These are phyloP conservation scores for Paraplagusia blochii DNA, from an alignment of 2,113 vertebrate species.

Conservation along the genomic window DNA sequence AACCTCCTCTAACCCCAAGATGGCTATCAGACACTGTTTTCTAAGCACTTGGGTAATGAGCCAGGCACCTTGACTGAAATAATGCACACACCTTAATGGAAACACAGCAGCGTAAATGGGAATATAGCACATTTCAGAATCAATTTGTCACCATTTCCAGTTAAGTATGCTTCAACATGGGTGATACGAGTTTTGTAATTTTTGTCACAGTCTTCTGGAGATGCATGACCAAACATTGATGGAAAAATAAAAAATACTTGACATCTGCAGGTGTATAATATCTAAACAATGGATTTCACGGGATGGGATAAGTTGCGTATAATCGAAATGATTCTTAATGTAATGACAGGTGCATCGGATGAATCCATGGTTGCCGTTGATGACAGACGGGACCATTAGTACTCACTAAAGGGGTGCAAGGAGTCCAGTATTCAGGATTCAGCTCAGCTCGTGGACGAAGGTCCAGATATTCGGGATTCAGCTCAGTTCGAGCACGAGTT, in stretches of 20 bases:
- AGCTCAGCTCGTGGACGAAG: slow-evolving; percentile 79
- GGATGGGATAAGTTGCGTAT: slow-evolving; percentile 24
- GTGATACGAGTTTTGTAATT: no score
- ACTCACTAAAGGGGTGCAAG: slow-evolving; percentile 84
- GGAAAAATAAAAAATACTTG: background rate
- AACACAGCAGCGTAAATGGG: no score
- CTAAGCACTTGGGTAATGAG: slow-evolving; percentile 68
- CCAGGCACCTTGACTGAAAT: slow-evolving; percentile 68
- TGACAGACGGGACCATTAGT: slow-evolving; percentile 56
- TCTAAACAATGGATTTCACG: slow-evolving; percentile 14
- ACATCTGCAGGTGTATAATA: slow-evolving; percentile 6
- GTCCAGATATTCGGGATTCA: slow-evolving; percentile 83
- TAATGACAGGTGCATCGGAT: slow-evolving; percentile 24
- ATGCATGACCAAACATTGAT: slow-evolving; percentile 18
- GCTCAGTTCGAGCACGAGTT: slow-evolving; percentile 80
- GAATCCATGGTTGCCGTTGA: slow-evolving; percentile 32
- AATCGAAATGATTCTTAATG: slow-evolving; percentile 16
- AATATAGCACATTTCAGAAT: no score
- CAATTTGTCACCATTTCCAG: slow-evolving; percentile 53
- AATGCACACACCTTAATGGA: slow-evolving; percentile 25
- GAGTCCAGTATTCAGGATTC: slow-evolving; percentile 83
- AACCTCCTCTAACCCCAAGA: slow-evolving; percentile 47
- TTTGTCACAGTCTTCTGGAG: slow-evolving; percentile 11
- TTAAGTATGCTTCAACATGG: slow-evolving; percentile 30
- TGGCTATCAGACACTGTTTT: slow-evolving; percentile 63